Evolutionary conservation across 2,113 vertebrate species (phyloP), one percentile per base, ranked within the genome.

Genomic region (Chauna torquata): DNA sequence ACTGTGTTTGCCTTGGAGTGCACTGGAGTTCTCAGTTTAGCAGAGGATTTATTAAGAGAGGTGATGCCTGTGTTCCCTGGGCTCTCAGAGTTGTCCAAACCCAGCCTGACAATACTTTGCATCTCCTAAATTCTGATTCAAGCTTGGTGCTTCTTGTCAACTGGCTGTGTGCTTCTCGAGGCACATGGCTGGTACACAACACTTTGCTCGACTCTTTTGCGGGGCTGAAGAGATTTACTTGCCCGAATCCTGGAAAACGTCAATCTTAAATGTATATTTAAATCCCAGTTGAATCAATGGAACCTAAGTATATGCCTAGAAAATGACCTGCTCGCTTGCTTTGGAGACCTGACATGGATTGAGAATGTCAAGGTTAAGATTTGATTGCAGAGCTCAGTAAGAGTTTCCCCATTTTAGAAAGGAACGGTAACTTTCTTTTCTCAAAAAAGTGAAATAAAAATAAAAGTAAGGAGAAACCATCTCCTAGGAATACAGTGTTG

Each of bases 111-210:
- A 4, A 25, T 4, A 3, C 17, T 49, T 88, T 52, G 34, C 5
- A 0, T 45, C n/a, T 75, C 23, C 62, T 55, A 28, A 8, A 32
- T 54, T 69, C 40, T n/a, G n/a, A n/a, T n/a, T n/a, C n/a, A n/a
- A n/a, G 6, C 6, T 23, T 72, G 61, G 16, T 59, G 57, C 23
- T 79, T 90, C 52, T 24, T 4, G 0, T 69, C 9, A 3, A 34
- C 40, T 66, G 72, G 2, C 16, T 32, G 3, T 7, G 8, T 9
- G 9, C 42, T 91, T 45, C 42, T 64, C 40, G 42, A 47, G 47
- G 23, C 5, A 2, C 1, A 0, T 36, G 32, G 57, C 40, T 57
- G 38, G 2, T 3, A 11, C 3, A 4, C n/a, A 17, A n/a, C 11
- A 8, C n/a, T 69, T 16, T 13, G 47, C 54, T 86, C 66, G 49